Conservation (phyloP, 2,797 vertebrate genomes). For the Peromyscus nudipes region DNA sequence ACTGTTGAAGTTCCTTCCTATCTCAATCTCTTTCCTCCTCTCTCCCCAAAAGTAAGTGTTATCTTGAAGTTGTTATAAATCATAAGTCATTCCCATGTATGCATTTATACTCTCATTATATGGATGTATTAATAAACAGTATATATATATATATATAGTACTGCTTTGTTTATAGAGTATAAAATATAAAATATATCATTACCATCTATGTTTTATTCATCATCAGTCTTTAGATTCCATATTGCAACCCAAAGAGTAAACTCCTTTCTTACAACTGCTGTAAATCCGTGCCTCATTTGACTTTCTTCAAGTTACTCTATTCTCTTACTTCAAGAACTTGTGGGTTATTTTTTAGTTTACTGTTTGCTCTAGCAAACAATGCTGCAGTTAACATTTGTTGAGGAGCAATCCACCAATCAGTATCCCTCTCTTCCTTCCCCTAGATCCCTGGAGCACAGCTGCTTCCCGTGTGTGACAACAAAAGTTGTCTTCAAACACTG, state of each 20-base stretch:
- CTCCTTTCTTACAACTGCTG: conserved; percentile 24
- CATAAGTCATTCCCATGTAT: conserved; percentile 20
- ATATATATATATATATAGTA: not conserved
- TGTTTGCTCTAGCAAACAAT: conserved; percentile 49
- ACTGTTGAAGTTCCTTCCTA: not conserved
- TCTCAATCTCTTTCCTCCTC: not conserved
- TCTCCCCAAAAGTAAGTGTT: conserved; percentile 52
- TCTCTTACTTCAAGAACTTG: not conserved
- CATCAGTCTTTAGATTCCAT: conserved; percentile 36
- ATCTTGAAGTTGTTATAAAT: conserved; percentile 30
- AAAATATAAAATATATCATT: not conserved
- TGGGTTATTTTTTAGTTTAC: conserved; percentile 66
- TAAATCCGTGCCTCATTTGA: conserved; percentile 12
- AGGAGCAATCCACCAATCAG: not conserved
- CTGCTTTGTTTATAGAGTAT: conserved; percentile 47
- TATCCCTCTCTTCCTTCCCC: not conserved
- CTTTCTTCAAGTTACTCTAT: not conserved
- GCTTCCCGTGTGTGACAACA: not conserved
- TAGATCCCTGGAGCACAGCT: not conserved
- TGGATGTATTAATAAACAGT: conserved; percentile 44
- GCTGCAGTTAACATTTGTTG: conserved; percentile 47
- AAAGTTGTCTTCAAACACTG: not conserved
- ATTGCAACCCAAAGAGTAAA: conserved; percentile 45
- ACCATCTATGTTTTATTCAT: not conserved
- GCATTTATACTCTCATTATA: conserved; percentile 53